phyloP scores from a whole-genome alignment of 2,888 invertebrate genomes.

The Mythimna loreyi region DNA sequence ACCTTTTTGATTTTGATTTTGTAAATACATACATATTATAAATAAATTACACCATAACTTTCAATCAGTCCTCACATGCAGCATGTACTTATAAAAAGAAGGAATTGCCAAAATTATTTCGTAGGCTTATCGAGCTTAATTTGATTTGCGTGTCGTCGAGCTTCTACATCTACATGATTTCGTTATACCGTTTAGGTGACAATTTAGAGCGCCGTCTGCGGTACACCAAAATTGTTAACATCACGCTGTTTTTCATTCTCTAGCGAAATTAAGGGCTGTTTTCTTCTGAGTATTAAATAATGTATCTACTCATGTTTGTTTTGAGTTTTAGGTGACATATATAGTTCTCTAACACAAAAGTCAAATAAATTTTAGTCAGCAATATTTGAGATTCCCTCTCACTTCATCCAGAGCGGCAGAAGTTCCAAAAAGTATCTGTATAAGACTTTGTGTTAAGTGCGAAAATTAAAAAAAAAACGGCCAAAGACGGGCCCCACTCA shows the following conservation, averaged over 20 bases:
- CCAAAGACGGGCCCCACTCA: too few relatives aligned
- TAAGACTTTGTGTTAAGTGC: too few relatives aligned
- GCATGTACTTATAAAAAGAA: slow-evolving; percentile 34
- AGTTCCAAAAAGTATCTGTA: too few relatives aligned
- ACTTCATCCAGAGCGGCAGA: too few relatives aligned
- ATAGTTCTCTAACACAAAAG: too few relatives aligned
- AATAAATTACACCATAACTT: slow-evolving; percentile 26
- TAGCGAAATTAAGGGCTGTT: slow-evolving; percentile 2
- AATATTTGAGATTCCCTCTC: too few relatives aligned
- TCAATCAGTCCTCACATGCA: slow-evolving; percentile 32
- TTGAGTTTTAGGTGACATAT: background rate
- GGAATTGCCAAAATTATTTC: slow-evolving; percentile 52
- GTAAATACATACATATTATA: background rate
- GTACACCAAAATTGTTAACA: slow-evolving; percentile 47
- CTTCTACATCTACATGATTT: slow-evolving; percentile 47
- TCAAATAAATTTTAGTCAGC: too few relatives aligned
- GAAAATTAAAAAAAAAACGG: too few relatives aligned
- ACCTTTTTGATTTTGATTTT: too few relatives aligned
- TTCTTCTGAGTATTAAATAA: background rate
- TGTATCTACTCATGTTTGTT: background rate
- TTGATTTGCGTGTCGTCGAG: slow-evolving; percentile 47
- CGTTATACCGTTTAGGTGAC: slow-evolving; percentile 46
- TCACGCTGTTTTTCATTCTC: slow-evolving; percentile 30
- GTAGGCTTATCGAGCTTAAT: slow-evolving; percentile 57
- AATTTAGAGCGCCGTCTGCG: slow-evolving; percentile 44